Evolutionary conservation across 2,888 invertebrate species (phyloP).

Genomic region (Lymantria monacha): DNA sequence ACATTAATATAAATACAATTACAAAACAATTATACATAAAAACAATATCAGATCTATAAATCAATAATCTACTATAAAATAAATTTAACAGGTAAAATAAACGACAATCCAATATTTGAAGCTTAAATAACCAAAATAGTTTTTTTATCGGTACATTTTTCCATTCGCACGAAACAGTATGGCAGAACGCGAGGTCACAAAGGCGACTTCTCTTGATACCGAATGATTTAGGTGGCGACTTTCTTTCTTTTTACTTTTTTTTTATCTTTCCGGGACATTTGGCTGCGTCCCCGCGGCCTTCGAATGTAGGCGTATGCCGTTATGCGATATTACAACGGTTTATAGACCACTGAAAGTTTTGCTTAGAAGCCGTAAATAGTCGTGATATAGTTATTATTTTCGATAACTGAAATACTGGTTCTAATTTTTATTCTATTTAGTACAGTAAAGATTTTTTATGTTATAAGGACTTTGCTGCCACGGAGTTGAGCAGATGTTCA

Average conservation of each 20-base stretch:
- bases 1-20: too few species aligned
- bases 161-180: slow-evolving; percentile 13
- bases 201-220: slow-evolving; percentile 12
- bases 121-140: slow-evolving; percentile 2
- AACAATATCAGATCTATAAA: too few species aligned
- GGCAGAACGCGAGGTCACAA: slow-evolving; percentile 4
- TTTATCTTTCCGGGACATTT: slow-evolving; percentile 52
- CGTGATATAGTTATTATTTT: too few species aligned
- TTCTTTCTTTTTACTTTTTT: slow-evolving; percentile 35
- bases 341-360: slow-evolving; percentile 11
- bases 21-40: too few species aligned
- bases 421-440: too few species aligned
- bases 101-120: background rate
- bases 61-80: too few species aligned
- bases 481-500: too few species aligned
- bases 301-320: slow-evolving; percentile 25
- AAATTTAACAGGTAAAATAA: too few species aligned
- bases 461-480: too few species aligned
- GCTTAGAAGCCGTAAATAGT: slow-evolving; percentile 10
- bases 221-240: slow-evolving; percentile 37
- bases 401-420: too few species aligned
- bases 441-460: too few species aligned
- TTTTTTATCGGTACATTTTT: slow-evolving; percentile 29
- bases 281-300: slow-evolving; percentile 16
- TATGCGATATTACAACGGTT: slow-evolving; percentile 26